These are phyloP conservation scores for Phalacrocorax aristotelis DNA, from an alignment of 2,113 vertebrate genomes.

Conservation along the genomic window DNA sequence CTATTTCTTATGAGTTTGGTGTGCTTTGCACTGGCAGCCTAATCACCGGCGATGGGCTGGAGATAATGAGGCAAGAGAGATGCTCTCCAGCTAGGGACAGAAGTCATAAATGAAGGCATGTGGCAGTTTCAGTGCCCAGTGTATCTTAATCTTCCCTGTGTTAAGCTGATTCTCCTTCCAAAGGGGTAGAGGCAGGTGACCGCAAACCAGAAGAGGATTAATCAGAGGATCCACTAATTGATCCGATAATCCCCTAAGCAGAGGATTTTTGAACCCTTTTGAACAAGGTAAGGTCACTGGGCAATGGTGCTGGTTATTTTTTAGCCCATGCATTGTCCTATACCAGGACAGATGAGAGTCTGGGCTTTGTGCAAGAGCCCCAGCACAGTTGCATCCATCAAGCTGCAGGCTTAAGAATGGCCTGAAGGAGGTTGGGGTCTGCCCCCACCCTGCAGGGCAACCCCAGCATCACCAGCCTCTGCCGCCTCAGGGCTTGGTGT, in stretches of 20 bases:
- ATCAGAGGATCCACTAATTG: neutral
- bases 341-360: neutral
- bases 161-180: slow-evolving; percentile 6
- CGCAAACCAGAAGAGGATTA: slow-evolving; percentile 12
- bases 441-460: neutral
- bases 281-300: neutral
- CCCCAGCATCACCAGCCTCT: neutral
- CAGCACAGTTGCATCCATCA: neutral
- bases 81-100: neutral
- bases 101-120: neutral
- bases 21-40: neutral
- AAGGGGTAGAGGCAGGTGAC: neutral
- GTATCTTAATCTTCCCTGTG: neutral
- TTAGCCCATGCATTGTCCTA: neutral
- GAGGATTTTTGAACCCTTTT: neutral
- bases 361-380: neutral
- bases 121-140: neutral
- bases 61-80: neutral
- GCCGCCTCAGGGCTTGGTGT: accelerated
- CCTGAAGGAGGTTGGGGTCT: neutral
- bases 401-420: neutral
- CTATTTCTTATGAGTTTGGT: neutral
- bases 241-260: slow-evolving; percentile 20
- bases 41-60: neutral
- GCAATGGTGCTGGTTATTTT: neutral